phyloP scores from a whole-genome alignment of 2,888 invertebrate species.

The Cacoxenus indagator region DNA sequence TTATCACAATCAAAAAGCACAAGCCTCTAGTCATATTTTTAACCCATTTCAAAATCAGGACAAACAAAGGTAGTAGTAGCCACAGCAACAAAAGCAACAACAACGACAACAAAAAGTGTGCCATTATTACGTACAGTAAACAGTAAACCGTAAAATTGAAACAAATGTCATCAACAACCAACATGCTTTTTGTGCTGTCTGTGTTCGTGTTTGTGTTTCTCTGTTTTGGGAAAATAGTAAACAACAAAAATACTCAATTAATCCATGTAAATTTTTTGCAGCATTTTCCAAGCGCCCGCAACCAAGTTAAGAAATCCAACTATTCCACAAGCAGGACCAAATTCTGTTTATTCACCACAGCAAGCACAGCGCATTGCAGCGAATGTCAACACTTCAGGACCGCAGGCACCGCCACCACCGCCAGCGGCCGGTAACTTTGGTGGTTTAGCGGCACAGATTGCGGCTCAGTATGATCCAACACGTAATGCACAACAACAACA shows the following conservation, averaged over 20 bases:
- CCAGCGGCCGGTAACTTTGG: conserved; percentile 35
- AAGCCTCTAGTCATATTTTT: conserved; percentile 68
- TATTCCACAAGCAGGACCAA: conserved; percentile 48
- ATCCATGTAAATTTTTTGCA: neutral
- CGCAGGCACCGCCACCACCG: conserved; percentile 25
- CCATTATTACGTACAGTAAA: neutral
- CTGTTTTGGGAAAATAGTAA: neutral
- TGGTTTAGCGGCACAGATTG: conserved; percentile 58
- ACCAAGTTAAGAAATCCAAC: conserved; percentile 37
- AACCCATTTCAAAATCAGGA: conserved; percentile 66
- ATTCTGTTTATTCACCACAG: conserved; percentile 55
- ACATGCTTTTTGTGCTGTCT: neutral
- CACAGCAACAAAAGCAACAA: no score
- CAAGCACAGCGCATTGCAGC: conserved; percentile 31
- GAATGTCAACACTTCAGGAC: conserved; percentile 26
- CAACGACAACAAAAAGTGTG: no score
- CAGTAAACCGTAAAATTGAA: neutral
- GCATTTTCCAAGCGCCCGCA: neutral
- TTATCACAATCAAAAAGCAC: conserved; percentile 59
- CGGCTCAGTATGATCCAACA: conserved; percentile 67
- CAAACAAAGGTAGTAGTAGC: conserved; percentile 64
- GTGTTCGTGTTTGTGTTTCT: neutral
- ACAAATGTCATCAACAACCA: no score
- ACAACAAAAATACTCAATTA: conserved; percentile 2
- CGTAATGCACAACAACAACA: conserved; percentile 52